These are phyloP conservation scores for Nephrotoma flavescens DNA, from an alignment of 2,888 invertebrate species.

Conservation along the genomic window DNA sequence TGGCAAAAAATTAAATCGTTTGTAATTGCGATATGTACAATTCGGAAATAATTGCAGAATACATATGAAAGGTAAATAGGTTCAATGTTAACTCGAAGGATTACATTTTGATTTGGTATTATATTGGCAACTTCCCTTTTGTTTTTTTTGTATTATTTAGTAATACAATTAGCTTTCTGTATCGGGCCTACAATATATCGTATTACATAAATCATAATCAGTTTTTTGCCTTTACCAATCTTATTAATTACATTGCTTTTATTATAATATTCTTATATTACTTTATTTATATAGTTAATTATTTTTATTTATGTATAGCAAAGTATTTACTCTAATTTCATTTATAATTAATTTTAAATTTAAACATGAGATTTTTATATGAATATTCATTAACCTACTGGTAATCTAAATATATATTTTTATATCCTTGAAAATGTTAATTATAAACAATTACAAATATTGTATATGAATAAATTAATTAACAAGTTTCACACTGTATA, in stretches of 20 bases:
- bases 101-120: background rate
- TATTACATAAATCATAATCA: background rate
- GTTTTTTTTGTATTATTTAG: background rate
- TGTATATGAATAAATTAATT: background rate
- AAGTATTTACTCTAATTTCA: background rate
- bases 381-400: background rate
- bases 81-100: background rate
- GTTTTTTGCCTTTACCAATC: background rate
- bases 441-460: background rate
- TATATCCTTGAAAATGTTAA: background rate
- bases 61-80: background rate
- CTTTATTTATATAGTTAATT: background rate
- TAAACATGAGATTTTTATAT: background rate
- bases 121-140: background rate
- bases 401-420: background rate
- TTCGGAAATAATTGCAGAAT: background rate
- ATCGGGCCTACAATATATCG: background rate
- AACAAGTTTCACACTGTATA: background rate
- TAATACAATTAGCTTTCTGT: background rate
- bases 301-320: background rate
- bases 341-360: background rate
- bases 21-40: background rate
- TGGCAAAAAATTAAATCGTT: background rate
- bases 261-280: background rate
- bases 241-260: background rate